Conservation (phyloP, 2,113 vertebrate genomes). For the Telmatochromis sp. region DNA sequence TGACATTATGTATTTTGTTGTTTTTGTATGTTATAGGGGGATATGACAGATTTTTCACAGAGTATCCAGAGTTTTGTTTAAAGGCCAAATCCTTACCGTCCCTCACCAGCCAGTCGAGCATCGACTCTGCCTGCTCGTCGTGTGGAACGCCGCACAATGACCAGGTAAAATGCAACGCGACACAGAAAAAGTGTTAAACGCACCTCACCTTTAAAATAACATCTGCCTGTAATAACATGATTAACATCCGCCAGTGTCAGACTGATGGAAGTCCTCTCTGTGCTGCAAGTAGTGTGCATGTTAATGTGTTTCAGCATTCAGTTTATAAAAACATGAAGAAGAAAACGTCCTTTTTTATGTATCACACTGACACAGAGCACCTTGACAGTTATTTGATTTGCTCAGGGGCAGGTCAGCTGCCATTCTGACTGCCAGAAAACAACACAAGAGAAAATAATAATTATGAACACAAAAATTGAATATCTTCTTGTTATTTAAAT, state of each 20-base stretch:
- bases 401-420: neutral
- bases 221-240: neutral
- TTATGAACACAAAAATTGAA: neutral
- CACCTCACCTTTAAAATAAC: neutral
- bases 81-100: slow-evolving; percentile 72
- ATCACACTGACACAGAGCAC: neutral
- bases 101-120: slow-evolving; percentile 72
- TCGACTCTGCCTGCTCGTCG: slow-evolving; percentile 85
- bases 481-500: neutral
- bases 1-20: neutral
- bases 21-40: slow-evolving; percentile 74
- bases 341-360: neutral
- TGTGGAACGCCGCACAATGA: slow-evolving; percentile 91
- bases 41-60: slow-evolving; percentile 83
- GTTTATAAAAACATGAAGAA: neutral
- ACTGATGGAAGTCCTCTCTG: neutral
- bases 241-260: neutral
- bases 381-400: neutral
- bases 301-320: neutral
- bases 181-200: neutral
- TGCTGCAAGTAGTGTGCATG: neutral
- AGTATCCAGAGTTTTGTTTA: slow-evolving; percentile 85
- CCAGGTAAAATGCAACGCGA: slow-evolving; percentile 74
- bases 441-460: neutral
- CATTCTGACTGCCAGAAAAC: neutral